A percentile compares a stretch with the other conserved stretches of the same genome.
Evolutionary conservation across 2,113 vertebrate genomes (phyloP).

Genomic region (Hypanus sabinus): DNA sequence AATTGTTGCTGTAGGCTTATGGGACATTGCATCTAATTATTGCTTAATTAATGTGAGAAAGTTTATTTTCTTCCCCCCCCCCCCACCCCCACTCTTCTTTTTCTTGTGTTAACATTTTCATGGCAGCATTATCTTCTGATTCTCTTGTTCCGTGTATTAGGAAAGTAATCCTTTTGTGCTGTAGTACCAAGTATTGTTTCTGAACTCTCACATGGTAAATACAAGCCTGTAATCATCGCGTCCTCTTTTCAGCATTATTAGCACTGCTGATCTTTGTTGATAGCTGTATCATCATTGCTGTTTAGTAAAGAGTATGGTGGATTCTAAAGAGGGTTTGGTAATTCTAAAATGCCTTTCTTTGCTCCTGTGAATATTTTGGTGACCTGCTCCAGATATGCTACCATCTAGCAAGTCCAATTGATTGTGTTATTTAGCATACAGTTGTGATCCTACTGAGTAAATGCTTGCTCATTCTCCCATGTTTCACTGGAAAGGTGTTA

Average conservation of each 20-base stretch:
- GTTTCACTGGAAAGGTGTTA: not conserved
- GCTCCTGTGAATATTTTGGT: not conserved
- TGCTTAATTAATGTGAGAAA: slow-evolving; percentile 32
- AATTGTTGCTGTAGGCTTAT: not conserved
- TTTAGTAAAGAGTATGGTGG: not conserved
- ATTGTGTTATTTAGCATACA: slow-evolving; percentile 18
- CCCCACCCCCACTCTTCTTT: too few species aligned
- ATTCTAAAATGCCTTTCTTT: slow-evolving; percentile 7
- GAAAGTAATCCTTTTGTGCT: slow-evolving; percentile 13
- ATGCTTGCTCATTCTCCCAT: not conserved
- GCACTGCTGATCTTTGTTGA: slow-evolving; percentile 28
- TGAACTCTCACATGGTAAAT: not conserved
- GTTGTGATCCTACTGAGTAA: slow-evolving; percentile 1
- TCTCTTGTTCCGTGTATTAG: not conserved
- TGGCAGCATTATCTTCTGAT: not conserved
- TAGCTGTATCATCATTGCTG: not conserved
- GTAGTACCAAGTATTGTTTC: slow-evolving; percentile 13
- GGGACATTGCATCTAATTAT: not conserved
- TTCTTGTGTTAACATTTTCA: too few species aligned
- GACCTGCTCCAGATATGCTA: not conserved
- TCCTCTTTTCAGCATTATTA: not conserved
- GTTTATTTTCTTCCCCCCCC: not conserved
- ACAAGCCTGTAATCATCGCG: not conserved
- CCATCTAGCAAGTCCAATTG: not conserved
- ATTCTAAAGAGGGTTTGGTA: not conserved